Conservation (phyloP, 2,797 vertebrate species). For the Gallinago stenura region DNA sequence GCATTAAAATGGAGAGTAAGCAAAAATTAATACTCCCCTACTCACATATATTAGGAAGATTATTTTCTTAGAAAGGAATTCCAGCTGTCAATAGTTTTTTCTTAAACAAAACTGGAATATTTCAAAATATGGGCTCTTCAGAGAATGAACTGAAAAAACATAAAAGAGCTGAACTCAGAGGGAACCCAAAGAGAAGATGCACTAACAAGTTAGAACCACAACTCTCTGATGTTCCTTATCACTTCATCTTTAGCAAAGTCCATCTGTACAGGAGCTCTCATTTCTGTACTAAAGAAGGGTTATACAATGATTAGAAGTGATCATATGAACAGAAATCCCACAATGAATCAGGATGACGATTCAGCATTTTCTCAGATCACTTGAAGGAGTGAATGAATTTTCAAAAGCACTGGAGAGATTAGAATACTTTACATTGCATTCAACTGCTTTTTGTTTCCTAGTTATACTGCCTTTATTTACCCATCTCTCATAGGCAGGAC, state of each 20-base stretch:
- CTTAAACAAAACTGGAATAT: not conserved
- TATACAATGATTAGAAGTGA: conserved; percentile 29
- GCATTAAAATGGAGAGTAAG: not conserved
- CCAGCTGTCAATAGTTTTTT: not conserved
- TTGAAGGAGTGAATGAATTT: conserved; percentile 1
- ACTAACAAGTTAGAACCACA: conserved; percentile 7
- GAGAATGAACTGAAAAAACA: conserved; percentile 9
- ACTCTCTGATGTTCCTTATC: not conserved
- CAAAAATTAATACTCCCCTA: not conserved
- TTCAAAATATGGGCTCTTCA: not conserved
- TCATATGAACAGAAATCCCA: conserved; percentile 6
- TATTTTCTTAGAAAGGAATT: not conserved
- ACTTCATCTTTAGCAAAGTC: conserved; percentile 44
- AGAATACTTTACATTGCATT: not conserved
- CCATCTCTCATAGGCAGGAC: not conserved
- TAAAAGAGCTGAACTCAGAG: conserved; percentile 20
- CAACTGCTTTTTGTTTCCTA: not conserved
- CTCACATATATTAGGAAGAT: not conserved
- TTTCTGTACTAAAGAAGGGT: not conserved
- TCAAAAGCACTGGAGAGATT: not conserved
- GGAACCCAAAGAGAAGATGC: conserved; percentile 9
- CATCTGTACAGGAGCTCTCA: conserved; percentile 24
- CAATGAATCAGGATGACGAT: not conserved
- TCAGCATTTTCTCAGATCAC: conserved; percentile 38
- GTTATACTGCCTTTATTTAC: not conserved